A percentile compares a stretch with the other conserved stretches of the same genome.
Evolutionary conservation across 2,113 vertebrate species (phyloP).

Genomic region (Fregetta grallaria): DNA sequence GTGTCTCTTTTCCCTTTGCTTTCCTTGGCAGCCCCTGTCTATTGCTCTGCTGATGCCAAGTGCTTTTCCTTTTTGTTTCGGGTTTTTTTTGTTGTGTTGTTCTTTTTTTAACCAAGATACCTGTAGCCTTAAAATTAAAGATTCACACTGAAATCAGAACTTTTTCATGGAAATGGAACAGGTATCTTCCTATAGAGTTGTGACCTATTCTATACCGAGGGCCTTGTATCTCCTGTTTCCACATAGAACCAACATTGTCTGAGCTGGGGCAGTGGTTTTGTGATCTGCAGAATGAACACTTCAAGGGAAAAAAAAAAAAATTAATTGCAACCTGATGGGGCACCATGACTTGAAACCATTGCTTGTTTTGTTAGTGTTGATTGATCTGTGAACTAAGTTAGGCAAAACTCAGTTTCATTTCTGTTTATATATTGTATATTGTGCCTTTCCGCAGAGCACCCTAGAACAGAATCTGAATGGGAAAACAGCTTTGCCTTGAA

Average conservation of each 20-base stretch:
- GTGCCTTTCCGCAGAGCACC: conserved; percentile 82
- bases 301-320: neutral
- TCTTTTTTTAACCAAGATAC: neutral
- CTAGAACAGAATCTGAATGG: conserved; percentile 97
- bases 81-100: neutral
- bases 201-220: neutral
- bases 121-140: neutral
- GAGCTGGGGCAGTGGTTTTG: neutral
- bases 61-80: neutral
- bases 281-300: neutral
- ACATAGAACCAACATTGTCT: neutral
- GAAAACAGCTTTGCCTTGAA: conserved; percentile 98
- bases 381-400: neutral
- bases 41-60: neutral
- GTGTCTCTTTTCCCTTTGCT: neutral
- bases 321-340: neutral
- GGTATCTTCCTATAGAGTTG: neutral
- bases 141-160: neutral
- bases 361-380: neutral
- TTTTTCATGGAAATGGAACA: neutral
- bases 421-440: neutral
- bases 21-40: neutral
- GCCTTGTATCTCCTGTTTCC: neutral
- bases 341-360: neutral
- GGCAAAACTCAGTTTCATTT: neutral